These are phyloP conservation scores for Helicoverpa zea DNA, from an alignment of 1,140 invertebrate genomes.

Conservation along the genomic window DNA sequence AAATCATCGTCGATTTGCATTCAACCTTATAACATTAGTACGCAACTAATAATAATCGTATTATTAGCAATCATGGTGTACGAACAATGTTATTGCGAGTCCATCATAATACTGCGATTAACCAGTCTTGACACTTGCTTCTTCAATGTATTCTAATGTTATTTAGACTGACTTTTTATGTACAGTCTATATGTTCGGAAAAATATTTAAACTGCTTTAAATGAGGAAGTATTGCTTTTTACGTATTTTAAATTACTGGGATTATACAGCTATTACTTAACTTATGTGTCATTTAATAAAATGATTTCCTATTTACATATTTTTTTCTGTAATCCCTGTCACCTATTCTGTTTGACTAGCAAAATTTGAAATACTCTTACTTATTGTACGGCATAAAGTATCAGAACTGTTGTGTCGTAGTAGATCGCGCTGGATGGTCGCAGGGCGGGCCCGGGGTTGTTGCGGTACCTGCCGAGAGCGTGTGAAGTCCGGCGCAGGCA, in stretches of 20 bases:
- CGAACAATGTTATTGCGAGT: constrained; percentile 66
- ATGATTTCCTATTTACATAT: background rate
- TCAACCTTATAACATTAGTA: constrained; percentile 57
- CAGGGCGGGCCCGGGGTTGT: constrained; percentile 59
- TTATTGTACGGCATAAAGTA: constrained; percentile 2
- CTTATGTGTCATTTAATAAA: too few species aligned
- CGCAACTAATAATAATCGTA: constrained; percentile 71
- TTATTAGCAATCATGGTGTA: constrained; percentile 77
- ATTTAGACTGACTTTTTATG: background rate
- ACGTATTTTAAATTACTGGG: too few species aligned
- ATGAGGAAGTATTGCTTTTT: too few species aligned
- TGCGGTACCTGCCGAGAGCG: constrained; percentile 80
- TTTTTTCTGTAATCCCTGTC: background rate
- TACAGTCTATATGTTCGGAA: background rate
- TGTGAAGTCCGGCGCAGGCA: constrained; percentile 84
- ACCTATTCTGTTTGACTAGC: background rate
- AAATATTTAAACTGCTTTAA: too few species aligned
- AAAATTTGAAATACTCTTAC: background rate
- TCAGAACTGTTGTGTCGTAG: constrained; percentile 59
- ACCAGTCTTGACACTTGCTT: constrained; percentile 79
- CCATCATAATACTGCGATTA: constrained; percentile 65
- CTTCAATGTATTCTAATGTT: constrained; percentile 26
- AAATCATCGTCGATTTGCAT: constrained; percentile 57
- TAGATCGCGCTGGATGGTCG: constrained; percentile 58
- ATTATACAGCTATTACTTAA: too few species aligned